Percentiles rank a stretch among this genome's conserved stretches.
These are phyloP conservation scores for Tokudaia tokunoshimensis DNA, from an alignment of 2,797 vertebrate genomes.

Conservation along the genomic window DNA sequence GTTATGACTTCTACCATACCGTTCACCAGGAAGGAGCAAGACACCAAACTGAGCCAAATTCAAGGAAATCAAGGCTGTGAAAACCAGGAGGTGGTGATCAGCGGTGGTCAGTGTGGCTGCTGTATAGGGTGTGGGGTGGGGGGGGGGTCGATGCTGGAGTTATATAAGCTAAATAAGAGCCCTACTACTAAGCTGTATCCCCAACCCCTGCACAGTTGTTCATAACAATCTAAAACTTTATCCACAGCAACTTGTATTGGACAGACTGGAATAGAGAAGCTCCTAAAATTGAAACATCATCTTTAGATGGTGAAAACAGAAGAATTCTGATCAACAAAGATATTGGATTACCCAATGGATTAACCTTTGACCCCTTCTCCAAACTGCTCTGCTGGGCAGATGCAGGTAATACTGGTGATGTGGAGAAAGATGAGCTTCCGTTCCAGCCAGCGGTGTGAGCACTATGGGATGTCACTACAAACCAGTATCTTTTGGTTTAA, in stretches of 20 bases:
- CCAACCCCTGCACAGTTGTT: background rate
- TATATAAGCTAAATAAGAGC: background rate
- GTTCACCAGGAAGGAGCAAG: background rate
- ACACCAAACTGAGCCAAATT: background rate
- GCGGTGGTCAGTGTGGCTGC: background rate
- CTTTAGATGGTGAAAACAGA: slow-evolving; percentile 93
- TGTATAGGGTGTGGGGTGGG: background rate
- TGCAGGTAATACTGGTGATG: slow-evolving; percentile 90
- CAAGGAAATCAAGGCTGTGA: background rate
- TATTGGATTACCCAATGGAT: slow-evolving; percentile 96
- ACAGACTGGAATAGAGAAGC: slow-evolving; percentile 99
- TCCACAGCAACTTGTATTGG: slow-evolving; percentile 95
- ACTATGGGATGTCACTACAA: background rate
- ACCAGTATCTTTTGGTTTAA: background rate
- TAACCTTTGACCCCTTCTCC: slow-evolving; percentile 93
- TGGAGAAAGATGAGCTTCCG: accelerated
- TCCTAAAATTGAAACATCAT: slow-evolving; percentile 96
- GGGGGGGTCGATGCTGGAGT: background rate
- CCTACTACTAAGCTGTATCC: background rate
- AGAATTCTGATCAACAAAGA: slow-evolving; percentile 93
- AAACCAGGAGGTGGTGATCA: background rate
- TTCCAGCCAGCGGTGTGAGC: accelerated
- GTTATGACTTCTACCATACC: background rate
- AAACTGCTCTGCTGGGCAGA: slow-evolving; percentile 97
- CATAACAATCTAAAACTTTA: slow-evolving; percentile 41